These are phyloP conservation scores for Drosophila subsilvestris DNA, from an alignment of 2,888 invertebrate species.

Conservation along the genomic window DNA sequence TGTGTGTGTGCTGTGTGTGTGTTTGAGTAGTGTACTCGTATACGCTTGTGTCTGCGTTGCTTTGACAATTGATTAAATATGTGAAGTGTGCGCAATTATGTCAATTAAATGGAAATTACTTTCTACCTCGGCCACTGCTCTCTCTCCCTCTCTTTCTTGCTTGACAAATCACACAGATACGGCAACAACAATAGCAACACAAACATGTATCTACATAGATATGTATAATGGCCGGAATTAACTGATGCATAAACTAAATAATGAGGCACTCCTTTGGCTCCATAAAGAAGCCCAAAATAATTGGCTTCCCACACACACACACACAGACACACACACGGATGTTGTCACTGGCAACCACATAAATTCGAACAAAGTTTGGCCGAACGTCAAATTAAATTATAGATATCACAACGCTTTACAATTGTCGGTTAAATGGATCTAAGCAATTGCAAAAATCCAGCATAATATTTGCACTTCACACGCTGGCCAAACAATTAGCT, in stretches of 20 bases:
- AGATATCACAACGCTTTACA: background rate
- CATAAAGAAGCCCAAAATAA: constrained; percentile 47
- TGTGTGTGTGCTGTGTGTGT: constrained; percentile 7
- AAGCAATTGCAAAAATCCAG: background rate
- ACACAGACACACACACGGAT: constrained; percentile 5
- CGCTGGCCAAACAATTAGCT: constrained; percentile 46
- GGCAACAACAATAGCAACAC: background rate
- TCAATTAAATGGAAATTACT: constrained; percentile 79
- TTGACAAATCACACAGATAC: constrained; percentile 43
- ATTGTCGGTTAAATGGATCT: background rate
- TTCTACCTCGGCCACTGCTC: constrained; percentile 56
- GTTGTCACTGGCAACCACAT: constrained; percentile 35
- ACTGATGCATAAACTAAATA: constrained; percentile 49
- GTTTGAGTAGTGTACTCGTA: constrained; percentile 26
- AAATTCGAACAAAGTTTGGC: constrained; percentile 28
- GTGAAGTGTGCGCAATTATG: constrained; percentile 78
- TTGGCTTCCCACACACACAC: constrained; percentile 47
- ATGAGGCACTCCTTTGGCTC: constrained; percentile 29
- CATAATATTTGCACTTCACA: constrained; percentile 2
- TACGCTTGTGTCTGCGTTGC: constrained; percentile 30
- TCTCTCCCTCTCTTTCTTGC: constrained; percentile 21
- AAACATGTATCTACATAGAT: constrained; percentile 5
- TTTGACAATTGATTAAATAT: constrained; percentile 76
- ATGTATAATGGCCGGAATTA: constrained; percentile 41
- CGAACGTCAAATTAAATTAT: constrained; percentile 26